phyloP scores from a whole-genome alignment of 2,797 vertebrate species.

The Kryptopterus vitreolus region DNA sequence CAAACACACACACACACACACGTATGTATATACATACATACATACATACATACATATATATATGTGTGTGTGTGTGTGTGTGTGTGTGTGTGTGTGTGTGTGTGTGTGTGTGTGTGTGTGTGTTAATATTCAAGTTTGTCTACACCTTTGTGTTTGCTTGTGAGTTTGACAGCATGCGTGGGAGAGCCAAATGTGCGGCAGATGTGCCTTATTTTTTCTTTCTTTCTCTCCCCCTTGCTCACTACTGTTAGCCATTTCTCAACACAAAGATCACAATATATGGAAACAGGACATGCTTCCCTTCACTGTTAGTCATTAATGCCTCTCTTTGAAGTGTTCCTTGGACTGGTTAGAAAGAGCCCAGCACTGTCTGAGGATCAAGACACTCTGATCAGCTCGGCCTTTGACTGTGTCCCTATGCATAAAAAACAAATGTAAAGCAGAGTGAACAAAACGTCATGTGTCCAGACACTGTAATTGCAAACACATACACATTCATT shows the following conservation, averaged over 20 bases:
- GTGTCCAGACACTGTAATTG: conserved; percentile 45
- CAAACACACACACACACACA: too few relatives aligned
- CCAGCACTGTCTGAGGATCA: conserved; percentile 49
- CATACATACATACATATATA: not conserved
- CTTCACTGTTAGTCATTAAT: conserved; percentile 59
- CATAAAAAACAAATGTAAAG: conserved; percentile 54
- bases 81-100: not conserved
- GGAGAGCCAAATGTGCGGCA: conserved; percentile 47
- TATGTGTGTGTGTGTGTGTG: not conserved
- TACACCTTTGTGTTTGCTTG: conserved; percentile 38
- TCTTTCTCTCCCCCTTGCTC: conserved; percentile 9
- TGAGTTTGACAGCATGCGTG: conserved; percentile 32
- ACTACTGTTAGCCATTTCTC: conserved; percentile 55
- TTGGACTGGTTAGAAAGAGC: conserved; percentile 51
- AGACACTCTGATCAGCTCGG: conserved; percentile 49
- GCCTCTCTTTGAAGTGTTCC: conserved; percentile 59
- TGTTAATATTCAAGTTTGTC: not conserved
- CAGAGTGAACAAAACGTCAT: conserved; percentile 50
- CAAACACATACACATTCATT: conserved; percentile 43
- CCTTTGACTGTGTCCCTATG: conserved; percentile 48
- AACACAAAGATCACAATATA: conserved; percentile 51
- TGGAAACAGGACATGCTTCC: conserved; percentile 57
- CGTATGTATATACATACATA: not conserved
- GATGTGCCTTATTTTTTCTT: conserved; percentile 46
- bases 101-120: not conserved